Conservation (phyloP, 1,140 invertebrate genomes). For the Anastrepha obliqua region DNA sequence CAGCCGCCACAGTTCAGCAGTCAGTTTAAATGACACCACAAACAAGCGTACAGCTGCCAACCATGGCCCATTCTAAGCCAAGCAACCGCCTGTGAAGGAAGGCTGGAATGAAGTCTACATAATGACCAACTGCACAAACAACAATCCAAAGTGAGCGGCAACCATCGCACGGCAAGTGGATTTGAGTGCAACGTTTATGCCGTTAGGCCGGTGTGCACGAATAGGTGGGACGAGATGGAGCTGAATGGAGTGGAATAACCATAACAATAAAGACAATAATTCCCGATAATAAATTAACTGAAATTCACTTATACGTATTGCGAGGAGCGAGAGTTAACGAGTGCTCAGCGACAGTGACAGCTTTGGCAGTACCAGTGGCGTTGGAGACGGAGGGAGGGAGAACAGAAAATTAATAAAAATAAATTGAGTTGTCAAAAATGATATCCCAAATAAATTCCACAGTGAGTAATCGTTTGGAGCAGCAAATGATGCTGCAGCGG, state of each 20-base stretch:
- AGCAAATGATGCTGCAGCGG: neutral
- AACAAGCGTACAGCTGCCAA: slow-evolving; percentile 29
- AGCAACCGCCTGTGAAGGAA: neutral
- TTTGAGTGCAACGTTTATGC: slow-evolving; percentile 55
- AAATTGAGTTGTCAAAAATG: slow-evolving; percentile 75
- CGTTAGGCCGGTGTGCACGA: neutral
- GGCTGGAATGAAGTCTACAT: neutral
- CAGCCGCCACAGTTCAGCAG: slow-evolving; percentile 48
- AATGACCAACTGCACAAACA: neutral
- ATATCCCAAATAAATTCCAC: slow-evolving; percentile 74
- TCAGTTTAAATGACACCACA: slow-evolving; percentile 43
- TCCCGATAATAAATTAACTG: slow-evolving; percentile 73
- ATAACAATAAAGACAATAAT: slow-evolving; percentile 68
- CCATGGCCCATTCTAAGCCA: neutral
- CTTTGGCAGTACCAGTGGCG: neutral
- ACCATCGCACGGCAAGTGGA: neutral
- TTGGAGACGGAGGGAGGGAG: neutral
- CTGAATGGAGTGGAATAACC: slow-evolving; percentile 53
- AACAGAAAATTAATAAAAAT: slow-evolving; percentile 74
- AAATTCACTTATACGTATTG: slow-evolving; percentile 71
- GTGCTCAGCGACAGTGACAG: neutral
- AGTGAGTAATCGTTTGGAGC: slow-evolving; percentile 70
- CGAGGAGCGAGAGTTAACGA: neutral
- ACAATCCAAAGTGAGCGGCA: neutral
- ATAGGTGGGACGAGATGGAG: neutral